A percentile compares a stretch with the other conserved stretches of the same genome.
Evolutionary conservation across 2,113 vertebrate species (phyloP).

Genomic region (human): DNA sequence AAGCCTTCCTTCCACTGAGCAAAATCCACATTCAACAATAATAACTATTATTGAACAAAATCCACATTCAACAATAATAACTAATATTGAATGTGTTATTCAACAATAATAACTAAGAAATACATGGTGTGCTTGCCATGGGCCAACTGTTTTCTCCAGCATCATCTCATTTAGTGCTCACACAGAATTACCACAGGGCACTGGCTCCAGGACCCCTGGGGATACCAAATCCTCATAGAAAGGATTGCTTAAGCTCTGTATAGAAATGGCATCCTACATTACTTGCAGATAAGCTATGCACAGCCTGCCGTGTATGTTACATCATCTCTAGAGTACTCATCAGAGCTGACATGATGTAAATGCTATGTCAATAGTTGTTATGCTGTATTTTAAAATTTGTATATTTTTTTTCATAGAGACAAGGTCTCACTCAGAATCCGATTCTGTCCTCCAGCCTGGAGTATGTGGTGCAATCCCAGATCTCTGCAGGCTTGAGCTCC

Average conservation of each 20-base stretch:
- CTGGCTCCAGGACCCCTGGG: not conserved
- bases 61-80: not conserved
- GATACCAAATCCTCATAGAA: not conserved
- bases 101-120: not conserved
- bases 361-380: too few species aligned
- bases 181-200: not conserved
- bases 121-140: not conserved
- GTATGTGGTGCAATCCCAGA: too few species aligned
- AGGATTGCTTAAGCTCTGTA: too few species aligned
- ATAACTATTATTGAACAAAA: too few species aligned
- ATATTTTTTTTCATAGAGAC: too few species aligned
- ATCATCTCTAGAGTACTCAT: too few species aligned
- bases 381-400: too few species aligned
- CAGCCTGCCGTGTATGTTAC: not conserved
- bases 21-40: too few species aligned
- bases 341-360: too few species aligned
- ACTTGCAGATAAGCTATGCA: not conserved
- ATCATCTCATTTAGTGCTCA: not conserved
- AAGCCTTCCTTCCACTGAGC: not conserved
- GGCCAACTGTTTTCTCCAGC: not conserved
- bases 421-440: too few species aligned
- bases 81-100: not conserved
- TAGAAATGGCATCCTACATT: not conserved
- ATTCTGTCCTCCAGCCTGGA: too few species aligned
- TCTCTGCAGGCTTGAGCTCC: too few species aligned